These are phyloP conservation scores for Calidris pygmaea DNA, from an alignment of 2,113 vertebrate species.

Conservation along the genomic window DNA sequence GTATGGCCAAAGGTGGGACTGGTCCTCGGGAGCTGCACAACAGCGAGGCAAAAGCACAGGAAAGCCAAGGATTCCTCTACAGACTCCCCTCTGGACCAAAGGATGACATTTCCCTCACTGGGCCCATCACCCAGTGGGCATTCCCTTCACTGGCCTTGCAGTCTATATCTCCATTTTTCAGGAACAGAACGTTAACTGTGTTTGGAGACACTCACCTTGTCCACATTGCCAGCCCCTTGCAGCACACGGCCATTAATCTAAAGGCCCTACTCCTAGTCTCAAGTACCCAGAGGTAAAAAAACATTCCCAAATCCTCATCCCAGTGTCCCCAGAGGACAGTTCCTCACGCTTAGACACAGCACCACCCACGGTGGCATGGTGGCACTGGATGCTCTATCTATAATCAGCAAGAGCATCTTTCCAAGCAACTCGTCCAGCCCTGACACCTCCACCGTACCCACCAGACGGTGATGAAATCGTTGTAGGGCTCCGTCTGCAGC, in stretches of 20 bases:
- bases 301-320: background rate
- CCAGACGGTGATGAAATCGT: constrained; percentile 96
- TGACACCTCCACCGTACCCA: constrained; percentile 60
- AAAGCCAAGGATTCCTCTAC: background rate
- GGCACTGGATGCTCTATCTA: fast-evolving
- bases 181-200: fast-evolving
- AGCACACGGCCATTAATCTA: background rate
- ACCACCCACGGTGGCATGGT: fast-evolving
- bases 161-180: background rate
- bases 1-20: fast-evolving
- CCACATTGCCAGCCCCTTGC: background rate
- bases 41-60: fast-evolving
- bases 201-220: background rate
- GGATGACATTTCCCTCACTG: background rate
- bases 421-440: background rate
- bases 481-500: constrained; percentile 90
- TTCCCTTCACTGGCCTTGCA: background rate
- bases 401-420: background rate
- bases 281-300: background rate
- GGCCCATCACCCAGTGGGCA: background rate
- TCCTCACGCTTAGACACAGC: background rate
- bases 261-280: background rate
- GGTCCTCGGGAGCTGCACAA: background rate
- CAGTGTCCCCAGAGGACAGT: background rate
- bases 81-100: no score